These are phyloP conservation scores for Schizaphis graminum DNA, from an alignment of 2,888 invertebrate species.

Conservation along the genomic window DNA sequence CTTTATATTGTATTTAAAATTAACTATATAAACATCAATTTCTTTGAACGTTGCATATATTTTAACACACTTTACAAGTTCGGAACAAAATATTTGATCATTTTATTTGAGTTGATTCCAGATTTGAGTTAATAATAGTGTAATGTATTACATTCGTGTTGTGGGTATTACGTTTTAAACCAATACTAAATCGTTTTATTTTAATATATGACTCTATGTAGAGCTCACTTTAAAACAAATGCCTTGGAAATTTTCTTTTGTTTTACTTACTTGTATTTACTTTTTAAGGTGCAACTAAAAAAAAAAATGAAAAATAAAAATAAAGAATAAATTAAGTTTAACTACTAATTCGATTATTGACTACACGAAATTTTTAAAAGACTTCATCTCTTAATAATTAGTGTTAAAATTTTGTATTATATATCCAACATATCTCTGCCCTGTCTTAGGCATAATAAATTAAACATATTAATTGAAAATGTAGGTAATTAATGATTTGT, in stretches of 20 bases:
- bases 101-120: background rate
- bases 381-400: background rate
- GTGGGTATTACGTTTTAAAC: background rate
- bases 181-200: background rate
- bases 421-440: background rate
- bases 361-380: background rate
- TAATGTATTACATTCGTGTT: background rate
- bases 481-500: background rate
- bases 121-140: background rate
- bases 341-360: background rate
- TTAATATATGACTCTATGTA: background rate
- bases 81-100: background rate
- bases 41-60: background rate
- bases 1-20: background rate
- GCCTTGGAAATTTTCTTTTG: background rate
- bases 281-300: background rate
- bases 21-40: background rate
- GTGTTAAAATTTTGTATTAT: background rate
- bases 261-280: background rate
- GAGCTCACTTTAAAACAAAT: background rate
- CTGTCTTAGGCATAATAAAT: background rate
- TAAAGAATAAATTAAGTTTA: background rate
- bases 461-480: background rate
- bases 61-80: background rate
- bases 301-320: background rate